Percentiles rank a stretch among this genome's conserved stretches.
Evolutionary conservation across 2,113 vertebrate species (phyloP).

Genomic region (Nannospalax galili): DNA sequence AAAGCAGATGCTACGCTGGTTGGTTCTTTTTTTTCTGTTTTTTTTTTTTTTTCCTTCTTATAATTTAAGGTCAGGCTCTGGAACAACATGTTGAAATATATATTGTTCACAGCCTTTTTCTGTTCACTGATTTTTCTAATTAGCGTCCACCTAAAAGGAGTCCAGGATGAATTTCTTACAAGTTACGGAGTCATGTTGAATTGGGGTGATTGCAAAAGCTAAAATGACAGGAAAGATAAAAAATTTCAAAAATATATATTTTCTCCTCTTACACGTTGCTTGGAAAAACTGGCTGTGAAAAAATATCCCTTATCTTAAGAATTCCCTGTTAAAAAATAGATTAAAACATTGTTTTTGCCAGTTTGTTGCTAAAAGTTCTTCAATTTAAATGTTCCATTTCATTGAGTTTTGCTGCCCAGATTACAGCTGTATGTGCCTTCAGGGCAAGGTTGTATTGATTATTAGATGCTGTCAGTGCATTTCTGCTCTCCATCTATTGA

Average conservation of each 20-base stretch:
- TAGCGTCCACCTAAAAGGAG: conserved; percentile 80
- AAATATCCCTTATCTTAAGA: conserved; percentile 64
- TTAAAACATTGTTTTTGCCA: conserved; percentile 60
- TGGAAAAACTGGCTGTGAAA: conserved; percentile 65
- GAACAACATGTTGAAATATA: conserved; percentile 75
- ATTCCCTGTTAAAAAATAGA: conserved; percentile 58
- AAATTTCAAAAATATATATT: conserved; percentile 44
- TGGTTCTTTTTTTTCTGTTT: no score
- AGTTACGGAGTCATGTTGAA: conserved; percentile 71
- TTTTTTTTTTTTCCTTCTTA: conserved; percentile 59
- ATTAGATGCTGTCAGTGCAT: conserved; percentile 75
- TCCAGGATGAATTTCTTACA: conserved; percentile 77
- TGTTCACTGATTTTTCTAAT: conserved; percentile 84
- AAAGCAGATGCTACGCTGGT: conserved; percentile 45
- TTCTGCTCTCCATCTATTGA: conserved; percentile 80
- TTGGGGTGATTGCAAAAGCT: conserved; percentile 75
- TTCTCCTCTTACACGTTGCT: conserved; percentile 8
- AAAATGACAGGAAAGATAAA: conserved; percentile 71
- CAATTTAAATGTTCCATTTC: conserved; percentile 81
- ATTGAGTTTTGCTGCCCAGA: conserved; percentile 79
- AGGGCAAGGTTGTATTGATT: conserved; percentile 81
- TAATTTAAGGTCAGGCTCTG: conserved; percentile 58
- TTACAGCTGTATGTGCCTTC: conserved; percentile 73
- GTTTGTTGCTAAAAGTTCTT: conserved; percentile 67
- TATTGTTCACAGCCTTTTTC: conserved; percentile 77